These are phyloP conservation scores for Tenthredo notha DNA, from an alignment of 2,888 invertebrate genomes.

Conservation along the genomic window DNA sequence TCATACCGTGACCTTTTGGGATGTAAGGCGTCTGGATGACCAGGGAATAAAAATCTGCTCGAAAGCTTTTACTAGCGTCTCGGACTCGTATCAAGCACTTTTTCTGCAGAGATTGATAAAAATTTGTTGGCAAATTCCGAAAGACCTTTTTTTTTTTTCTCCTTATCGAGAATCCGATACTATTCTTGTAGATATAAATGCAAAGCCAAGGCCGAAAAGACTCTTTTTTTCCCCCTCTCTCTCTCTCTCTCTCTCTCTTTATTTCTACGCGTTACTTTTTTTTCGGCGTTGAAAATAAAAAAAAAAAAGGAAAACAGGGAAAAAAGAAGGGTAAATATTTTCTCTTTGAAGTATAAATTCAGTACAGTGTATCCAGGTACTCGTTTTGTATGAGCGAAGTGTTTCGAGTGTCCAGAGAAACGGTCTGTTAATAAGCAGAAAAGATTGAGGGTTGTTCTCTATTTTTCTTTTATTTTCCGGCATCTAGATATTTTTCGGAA, in stretches of 20 bases:
- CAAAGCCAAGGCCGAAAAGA: not conserved
- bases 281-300: not conserved
- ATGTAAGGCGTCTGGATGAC: not conserved
- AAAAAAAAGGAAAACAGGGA: not conserved
- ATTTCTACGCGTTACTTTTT: not conserved
- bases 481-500: not conserved
- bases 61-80: not conserved
- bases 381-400: not conserved
- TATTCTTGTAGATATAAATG: not conserved
- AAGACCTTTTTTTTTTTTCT: not conserved
- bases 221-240: not conserved
- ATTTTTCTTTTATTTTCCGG: not conserved
- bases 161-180: not conserved
- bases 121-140: not conserved
- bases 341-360: not conserved
- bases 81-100: not conserved
- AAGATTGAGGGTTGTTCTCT: not conserved
- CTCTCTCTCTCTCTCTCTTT: not conserved
- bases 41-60: not conserved
- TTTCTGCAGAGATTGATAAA: not conserved
- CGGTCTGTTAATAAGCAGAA: not conserved
- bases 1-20: conserved; percentile 2
- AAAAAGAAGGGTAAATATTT: not conserved
- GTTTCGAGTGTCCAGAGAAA: not conserved
- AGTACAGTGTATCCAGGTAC: not conserved